phyloP scores from a whole-genome alignment of 2,797 vertebrate genomes.

The Caiman crocodilus region DNA sequence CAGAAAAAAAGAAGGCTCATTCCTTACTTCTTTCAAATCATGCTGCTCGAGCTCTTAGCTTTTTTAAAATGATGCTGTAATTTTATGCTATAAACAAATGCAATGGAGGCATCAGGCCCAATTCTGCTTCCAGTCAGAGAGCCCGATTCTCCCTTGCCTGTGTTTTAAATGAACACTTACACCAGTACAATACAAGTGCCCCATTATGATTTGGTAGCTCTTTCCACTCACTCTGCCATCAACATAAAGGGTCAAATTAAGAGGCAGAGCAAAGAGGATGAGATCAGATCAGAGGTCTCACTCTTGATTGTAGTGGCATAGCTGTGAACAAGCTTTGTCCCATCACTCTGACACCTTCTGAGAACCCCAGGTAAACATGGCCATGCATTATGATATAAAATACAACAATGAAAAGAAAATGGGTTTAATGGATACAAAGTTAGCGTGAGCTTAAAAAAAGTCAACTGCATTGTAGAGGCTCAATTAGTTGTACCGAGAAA shows the following conservation, averaged over 20 bases:
- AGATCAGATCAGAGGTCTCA: neutral
- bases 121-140: conserved; percentile 33
- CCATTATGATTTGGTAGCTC: neutral
- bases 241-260: neutral
- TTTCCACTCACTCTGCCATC: neutral
- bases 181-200: neutral
- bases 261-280: conserved; percentile 7
- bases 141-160: neutral
- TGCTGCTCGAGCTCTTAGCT: conserved; percentile 19
- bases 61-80: neutral
- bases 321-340: conserved; percentile 12
- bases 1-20: conserved; percentile 68
- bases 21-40: conserved; percentile 69
- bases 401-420: conserved; percentile 60
- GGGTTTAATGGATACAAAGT: conserved; percentile 63
- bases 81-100: neutral
- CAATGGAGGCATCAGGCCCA: neutral
- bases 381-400: conserved; percentile 76
- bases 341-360: conserved; percentile 38
- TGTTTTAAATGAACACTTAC: neutral
- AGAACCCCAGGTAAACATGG: conserved; percentile 56
- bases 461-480: conserved; percentile 11
- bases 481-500: conserved; percentile 36
- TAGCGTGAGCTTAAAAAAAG: conserved; percentile 46
- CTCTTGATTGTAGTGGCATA: conserved; percentile 59